phyloP scores from a whole-genome alignment of 2,888 invertebrate species.

The Mesochorus sp. region DNA sequence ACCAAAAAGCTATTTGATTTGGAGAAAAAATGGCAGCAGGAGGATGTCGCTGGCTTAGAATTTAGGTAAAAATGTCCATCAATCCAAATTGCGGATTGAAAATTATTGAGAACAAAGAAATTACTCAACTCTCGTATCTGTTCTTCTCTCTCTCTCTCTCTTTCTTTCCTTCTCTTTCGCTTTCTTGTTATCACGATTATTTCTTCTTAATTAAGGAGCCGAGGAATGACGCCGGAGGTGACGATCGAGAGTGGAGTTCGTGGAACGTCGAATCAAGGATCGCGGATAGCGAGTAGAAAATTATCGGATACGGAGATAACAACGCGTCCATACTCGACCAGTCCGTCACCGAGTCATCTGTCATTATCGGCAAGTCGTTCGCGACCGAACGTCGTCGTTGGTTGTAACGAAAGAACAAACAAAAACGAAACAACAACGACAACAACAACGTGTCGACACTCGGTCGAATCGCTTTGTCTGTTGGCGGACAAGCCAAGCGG shows the following conservation, averaged over 20 bases:
- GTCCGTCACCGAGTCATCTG: slow-evolving; percentile 74
- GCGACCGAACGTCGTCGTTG: slow-evolving; percentile 16
- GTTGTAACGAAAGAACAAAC: slow-evolving; percentile 66
- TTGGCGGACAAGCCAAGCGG: slow-evolving; percentile 73
- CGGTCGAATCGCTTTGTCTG: slow-evolving; percentile 76
- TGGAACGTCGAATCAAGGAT: slow-evolving; percentile 61
- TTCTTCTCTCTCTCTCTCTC: slow-evolving; percentile 25
- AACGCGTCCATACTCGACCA: slow-evolving; percentile 76
- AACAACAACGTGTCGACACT: slow-evolving; percentile 72
- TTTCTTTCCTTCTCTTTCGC: slow-evolving; percentile 2
- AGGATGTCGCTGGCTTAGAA: no score
- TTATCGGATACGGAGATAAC: slow-evolving; percentile 72
- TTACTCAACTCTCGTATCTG: no score
- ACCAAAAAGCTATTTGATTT: no score
- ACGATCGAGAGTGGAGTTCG: slow-evolving; percentile 75
- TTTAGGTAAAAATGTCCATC: no score
- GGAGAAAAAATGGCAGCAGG: no score
- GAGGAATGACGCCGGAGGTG: slow-evolving; percentile 76
- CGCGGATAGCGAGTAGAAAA: slow-evolving; percentile 74
- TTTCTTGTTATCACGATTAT: slow-evolving; percentile 29
- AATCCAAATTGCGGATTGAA: no score
- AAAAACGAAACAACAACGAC: slow-evolving; percentile 58
- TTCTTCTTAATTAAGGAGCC: slow-evolving; percentile 70
- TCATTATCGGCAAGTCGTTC: slow-evolving; percentile 68
- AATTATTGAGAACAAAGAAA: no score